Evolutionary conservation across 1,140 invertebrate genomes (phyloP), one percentile per base, ranked within the genome.

Genomic region (Vollenhovia emeryi): DNA sequence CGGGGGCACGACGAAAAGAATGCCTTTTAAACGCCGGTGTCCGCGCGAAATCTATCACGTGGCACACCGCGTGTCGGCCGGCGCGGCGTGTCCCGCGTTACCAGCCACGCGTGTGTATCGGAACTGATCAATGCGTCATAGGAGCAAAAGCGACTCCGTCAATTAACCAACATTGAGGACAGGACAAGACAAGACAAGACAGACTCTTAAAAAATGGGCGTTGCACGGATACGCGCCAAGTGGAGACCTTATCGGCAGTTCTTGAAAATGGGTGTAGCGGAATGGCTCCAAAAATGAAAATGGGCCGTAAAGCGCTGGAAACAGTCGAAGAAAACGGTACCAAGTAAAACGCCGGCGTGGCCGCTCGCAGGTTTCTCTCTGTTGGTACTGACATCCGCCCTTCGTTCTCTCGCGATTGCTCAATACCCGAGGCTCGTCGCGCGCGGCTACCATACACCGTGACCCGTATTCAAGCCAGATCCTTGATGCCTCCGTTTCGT

Each of bases 1-100:
- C 85, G 75, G 40, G 79, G 71, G 84, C 87, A 85, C 80, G 85
- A 91, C 50, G 45, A 86, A 91, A 87, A 89, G 80, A 90, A 85
- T 50, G n/a, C 36, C n/a, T 79, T 86, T 84, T 79, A 33, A 88
- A 87, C 79, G 85, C 74, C 68, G 11, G 27, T 36, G 40, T 13
- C 50, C 36, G 69, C 87, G 45, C 64, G 62, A 74, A 86, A 55
- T 78, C 76, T 84, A 86, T 88, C 83, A 89, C 71, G 78, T 73
- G 87, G 76, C 64, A 27, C 40, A n/a, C 52, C 15, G 1, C 48
- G n/a, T n/a, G n/a, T n/a, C n/a, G 18, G 6, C 27, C 13, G 68
- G 52, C 11, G 43, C 6, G n/a, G n/a, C n/a, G n/a, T 33, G 33
- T 4, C 33, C 33, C 33, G 33, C 33, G 33, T 36, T 36, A 6